phyloP scores from a whole-genome alignment of 64 coral and sea anemone species.

The Montipora sp. region DNA sequence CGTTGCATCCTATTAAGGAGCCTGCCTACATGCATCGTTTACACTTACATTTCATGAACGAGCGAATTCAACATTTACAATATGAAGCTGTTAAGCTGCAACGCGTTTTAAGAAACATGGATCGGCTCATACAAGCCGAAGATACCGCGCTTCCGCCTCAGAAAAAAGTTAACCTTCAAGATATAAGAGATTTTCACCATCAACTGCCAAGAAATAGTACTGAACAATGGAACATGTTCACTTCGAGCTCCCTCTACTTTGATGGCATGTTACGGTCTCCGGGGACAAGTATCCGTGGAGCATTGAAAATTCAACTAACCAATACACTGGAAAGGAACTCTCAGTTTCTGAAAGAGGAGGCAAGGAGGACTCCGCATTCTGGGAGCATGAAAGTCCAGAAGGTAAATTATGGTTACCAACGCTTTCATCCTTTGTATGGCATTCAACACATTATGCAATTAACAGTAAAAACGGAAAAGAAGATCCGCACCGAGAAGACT shows the following conservation, averaged over 20 bases:
- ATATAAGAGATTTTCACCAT: slow-evolving; percentile 74
- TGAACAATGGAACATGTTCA: slow-evolving; percentile 92
- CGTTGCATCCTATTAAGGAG: slow-evolving; percentile 86
- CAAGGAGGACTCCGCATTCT: slow-evolving; percentile 45
- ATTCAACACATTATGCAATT: slow-evolving; percentile 84
- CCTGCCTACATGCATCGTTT: slow-evolving; percentile 90
- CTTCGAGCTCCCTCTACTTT: slow-evolving; percentile 68
- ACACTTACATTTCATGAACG: slow-evolving; percentile 73
- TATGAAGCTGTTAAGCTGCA: slow-evolving; percentile 71
- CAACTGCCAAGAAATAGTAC: slow-evolving; percentile 47
- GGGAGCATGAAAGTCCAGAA: slow-evolving; percentile 72
- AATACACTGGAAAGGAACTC: slow-evolving; percentile 70
- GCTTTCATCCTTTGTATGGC: slow-evolving; percentile 81
- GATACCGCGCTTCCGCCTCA: slow-evolving; percentile 18
- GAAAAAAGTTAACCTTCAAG: slow-evolving; percentile 61
- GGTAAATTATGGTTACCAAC: slow-evolving; percentile 84
- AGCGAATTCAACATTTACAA: slow-evolving; percentile 76
- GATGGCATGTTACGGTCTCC: slow-evolving; percentile 66
- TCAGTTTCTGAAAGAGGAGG: slow-evolving; percentile 65
- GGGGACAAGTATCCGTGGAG: slow-evolving; percentile 72
- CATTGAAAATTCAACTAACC: slow-evolving; percentile 69
- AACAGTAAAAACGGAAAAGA: slow-evolving; percentile 75
- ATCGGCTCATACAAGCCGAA: slow-evolving; percentile 50
- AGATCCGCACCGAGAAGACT: slow-evolving; percentile 56
- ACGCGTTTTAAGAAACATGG: slow-evolving; percentile 71